Evolutionary conservation across 2,113 vertebrate genomes (phyloP), one percentile per base, ranked within the genome.

Genomic region (Silurus asotus): DNA sequence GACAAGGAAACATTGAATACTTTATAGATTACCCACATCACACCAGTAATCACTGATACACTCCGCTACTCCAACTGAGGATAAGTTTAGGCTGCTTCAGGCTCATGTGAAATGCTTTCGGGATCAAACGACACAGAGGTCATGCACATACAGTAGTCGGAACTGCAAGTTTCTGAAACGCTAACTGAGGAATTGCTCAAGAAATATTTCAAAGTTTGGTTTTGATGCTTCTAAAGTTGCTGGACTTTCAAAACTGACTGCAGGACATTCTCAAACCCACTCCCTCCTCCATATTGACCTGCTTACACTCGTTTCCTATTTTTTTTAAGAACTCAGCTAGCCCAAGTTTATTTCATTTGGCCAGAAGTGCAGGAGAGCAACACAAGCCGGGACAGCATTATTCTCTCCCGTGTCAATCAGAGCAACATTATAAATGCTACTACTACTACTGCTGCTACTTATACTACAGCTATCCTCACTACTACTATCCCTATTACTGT

Each of bases 1-100:
- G 81, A 82, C 81, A 88, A 61, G 75, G 77, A 85, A 67, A 70
- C 82, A 72, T 75, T 70, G 81, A 83, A 80, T 88, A 87, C 58
- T 75, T 64, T 55, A 88, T 75, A 19, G 75, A 87, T 77, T 61
- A 37, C 58, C 15, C 48, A 8, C 61, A 64, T 85, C 72, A 65
- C 51, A 64, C 74, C 10, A 65, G 84, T 67, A 85, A 78, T 23
- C 69, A 61, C 78, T 74, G 37, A 37, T 37, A 49, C 11, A n/a
- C 65, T 51, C 11, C 25, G 15, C 17, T 51, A 59, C 20, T n/a
- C 25, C 37, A n/a, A 2, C 58, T 25, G 28, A 79, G 56, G 76
- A 51, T 20, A 56, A 15, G 67, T n/a, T 59, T 15, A 20, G 67
- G n/a, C 76, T 86, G 74, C 55, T 86, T 59, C 1, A 51, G 69